These are phyloP conservation scores for Lutjanus campechanus DNA, from an alignment of 2,797 vertebrate species.

Conservation along the genomic window DNA sequence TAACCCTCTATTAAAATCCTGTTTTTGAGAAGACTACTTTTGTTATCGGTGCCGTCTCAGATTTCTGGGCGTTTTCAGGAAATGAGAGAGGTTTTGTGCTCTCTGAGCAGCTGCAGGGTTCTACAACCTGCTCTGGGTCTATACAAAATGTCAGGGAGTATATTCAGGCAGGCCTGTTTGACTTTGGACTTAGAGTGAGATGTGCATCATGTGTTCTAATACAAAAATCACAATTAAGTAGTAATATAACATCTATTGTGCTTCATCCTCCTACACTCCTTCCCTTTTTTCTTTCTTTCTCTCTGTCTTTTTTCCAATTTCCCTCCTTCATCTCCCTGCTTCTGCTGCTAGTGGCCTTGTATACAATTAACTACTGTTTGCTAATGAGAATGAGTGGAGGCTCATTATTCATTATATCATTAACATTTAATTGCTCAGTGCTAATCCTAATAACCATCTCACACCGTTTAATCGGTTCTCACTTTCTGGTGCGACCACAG, in stretches of 20 bases:
- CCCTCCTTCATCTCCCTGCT: conserved; percentile 18
- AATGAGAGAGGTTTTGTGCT: conserved; percentile 72
- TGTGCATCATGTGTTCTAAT: conserved; percentile 45
- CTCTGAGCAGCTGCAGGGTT: conserved; percentile 50
- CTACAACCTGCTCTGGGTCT: conserved; percentile 50
- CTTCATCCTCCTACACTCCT: not conserved
- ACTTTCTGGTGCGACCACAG: conserved; percentile 47
- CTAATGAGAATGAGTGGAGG: conserved; percentile 73
- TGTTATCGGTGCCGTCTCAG: conserved; percentile 78
- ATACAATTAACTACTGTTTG: conserved; percentile 75
- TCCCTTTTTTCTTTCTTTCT: not conserved
- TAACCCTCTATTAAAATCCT: conserved; percentile 80
- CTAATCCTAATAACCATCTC: conserved; percentile 78
- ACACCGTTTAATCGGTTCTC: conserved; percentile 68
- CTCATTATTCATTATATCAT: conserved; percentile 80
- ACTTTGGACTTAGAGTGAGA: conserved; percentile 50
- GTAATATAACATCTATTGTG: conserved; percentile 7
- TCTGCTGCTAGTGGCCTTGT: conserved; percentile 42
- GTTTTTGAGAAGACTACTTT: conserved; percentile 80
- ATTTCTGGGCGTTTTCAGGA: conserved; percentile 79
- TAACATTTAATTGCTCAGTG: conserved; percentile 78
- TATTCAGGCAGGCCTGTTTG: conserved; percentile 39
- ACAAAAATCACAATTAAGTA: conserved; percentile 53
- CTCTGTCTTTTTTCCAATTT: conserved; percentile 4
- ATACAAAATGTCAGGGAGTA: conserved; percentile 57